Evolutionary conservation across 1,140 invertebrate genomes (phyloP).

Genomic region (Atta colombica): DNA sequence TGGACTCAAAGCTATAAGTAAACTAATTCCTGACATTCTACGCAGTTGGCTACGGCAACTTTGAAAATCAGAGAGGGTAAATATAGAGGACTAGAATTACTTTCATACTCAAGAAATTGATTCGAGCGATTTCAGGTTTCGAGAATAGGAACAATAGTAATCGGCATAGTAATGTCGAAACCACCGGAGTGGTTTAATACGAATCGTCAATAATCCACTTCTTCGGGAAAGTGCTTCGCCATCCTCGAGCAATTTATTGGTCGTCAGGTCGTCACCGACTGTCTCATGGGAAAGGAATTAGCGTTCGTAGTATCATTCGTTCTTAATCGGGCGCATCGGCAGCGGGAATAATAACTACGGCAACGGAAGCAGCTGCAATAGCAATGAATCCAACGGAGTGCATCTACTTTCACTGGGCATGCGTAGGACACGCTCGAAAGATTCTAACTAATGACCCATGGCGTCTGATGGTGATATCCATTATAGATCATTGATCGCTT

Average conservation of each 20-base stretch:
- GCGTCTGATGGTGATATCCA: constrained; percentile 50
- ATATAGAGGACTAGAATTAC: not conserved
- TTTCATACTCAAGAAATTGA: constrained; percentile 8
- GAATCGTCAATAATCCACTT: constrained; percentile 17
- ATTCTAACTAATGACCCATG: constrained; percentile 53
- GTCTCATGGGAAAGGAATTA: constrained; percentile 36
- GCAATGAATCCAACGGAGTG: constrained; percentile 37
- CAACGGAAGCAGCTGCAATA: constrained; percentile 55
- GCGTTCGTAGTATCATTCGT: constrained; percentile 3
- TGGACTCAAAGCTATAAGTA: not conserved
- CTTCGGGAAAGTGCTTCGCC: constrained; percentile 27
- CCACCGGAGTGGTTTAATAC: constrained; percentile 19
- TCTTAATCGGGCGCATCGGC: constrained; percentile 64
- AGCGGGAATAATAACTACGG: constrained; percentile 50
- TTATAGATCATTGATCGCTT: constrained; percentile 33
- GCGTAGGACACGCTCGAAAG: constrained; percentile 66
- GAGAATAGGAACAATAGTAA: constrained; percentile 26
- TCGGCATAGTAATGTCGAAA: constrained; percentile 1
- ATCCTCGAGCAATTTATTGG: constrained; percentile 32
- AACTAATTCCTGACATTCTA: constrained; percentile 1
- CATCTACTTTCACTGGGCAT: constrained; percentile 72
- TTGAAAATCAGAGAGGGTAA: constrained; percentile 16
- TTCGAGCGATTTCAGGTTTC: not conserved
- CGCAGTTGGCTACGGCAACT: not conserved
- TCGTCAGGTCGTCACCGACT: constrained; percentile 11